Base-by-base conservation (phyloP, 2,113 vertebrate genomes). In the Laticauda colubrina region DNA sequence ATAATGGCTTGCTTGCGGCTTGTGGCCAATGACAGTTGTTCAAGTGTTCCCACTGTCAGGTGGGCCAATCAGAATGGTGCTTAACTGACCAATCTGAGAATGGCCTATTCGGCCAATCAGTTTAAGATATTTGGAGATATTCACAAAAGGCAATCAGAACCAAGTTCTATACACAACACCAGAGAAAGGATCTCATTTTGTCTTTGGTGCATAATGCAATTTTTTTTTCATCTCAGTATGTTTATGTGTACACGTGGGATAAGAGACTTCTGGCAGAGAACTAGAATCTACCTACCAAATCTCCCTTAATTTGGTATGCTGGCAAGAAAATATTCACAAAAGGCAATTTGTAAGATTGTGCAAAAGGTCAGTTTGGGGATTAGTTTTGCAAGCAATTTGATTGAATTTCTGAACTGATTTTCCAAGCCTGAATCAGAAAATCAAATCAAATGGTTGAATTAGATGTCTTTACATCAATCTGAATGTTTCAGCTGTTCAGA, bases 271-370 rank as follows among this genome's bases (percentile, higher is more conserved):
- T 96, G 95, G 96, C 95, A 95, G 88, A 81, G 94, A 94, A 94
- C 89, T 89, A 95, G 9, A 81, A 53, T 94, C 92, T 96, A 95
- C 93, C 92, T 94, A 93, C 94, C 93, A 93, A 96, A 96, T 94
- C 94, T 96, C 92, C 92, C 94, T 94, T 92, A 97, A 95, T 87
- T 90, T 96, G 94, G 95, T 93, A 94, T 94, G 93, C 91, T 89
- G 94, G 45, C 56, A 95, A 95, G 94, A 94, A 96, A 96, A 96
- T 90, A 95, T 95, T 95, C 95, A 94, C 95, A 95, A 96, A 96
- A 96, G 91, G 90, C 93, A 89, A 94, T 95, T 93, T 94, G 75
- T 81, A 43, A 81, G 34, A 81, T 81, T 10, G 75, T 81, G 34
- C 18, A 81, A 81, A 81, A 81, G 75, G 75, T 81, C 75, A 43